Percentiles rank a stretch among this genome's conserved stretches.
phyloP scores from a whole-genome alignment of 2,888 invertebrate species.

The Trichopria drosophilae region DNA sequence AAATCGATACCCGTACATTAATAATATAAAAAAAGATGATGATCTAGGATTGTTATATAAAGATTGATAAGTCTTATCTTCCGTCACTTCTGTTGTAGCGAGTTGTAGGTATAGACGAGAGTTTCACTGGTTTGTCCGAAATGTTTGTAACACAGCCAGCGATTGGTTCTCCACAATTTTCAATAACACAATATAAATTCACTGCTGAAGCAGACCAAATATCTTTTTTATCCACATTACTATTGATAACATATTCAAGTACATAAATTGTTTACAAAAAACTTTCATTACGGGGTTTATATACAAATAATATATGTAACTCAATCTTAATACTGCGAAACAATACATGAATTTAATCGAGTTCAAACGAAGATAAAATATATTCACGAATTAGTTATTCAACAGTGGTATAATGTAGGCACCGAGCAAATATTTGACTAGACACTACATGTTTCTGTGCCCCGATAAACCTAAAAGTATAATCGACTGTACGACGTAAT shows the following conservation, averaged over 20 bases:
- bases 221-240: constrained; percentile 10
- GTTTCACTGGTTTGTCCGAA: constrained; percentile 13
- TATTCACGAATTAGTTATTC: constrained; percentile 4
- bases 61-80: constrained; percentile 34
- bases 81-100: constrained; percentile 37
- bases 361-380: constrained; percentile 12
- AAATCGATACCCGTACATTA: no score
- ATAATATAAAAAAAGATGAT: no score
- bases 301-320: constrained; percentile 38
- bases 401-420: constrained; percentile 25
- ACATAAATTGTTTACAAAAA: constrained; percentile 42
- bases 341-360: constrained; percentile 32
- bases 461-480: constrained; percentile 1
- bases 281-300: constrained; percentile 38
- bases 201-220: not conserved
- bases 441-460: constrained; percentile 43
- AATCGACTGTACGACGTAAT: not conserved
- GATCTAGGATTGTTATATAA: constrained; percentile 19
- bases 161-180: constrained; percentile 18
- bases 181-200: constrained; percentile 11
- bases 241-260: constrained; percentile 42
- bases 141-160: constrained; percentile 24
- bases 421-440: constrained; percentile 43
- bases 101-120: constrained; percentile 23
- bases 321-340: constrained; percentile 41